Percentiles rank a stretch among this genome's conserved stretches.
Evolutionary conservation across 1,140 invertebrate species (phyloP).

Genomic region (Leucophenga varia): DNA sequence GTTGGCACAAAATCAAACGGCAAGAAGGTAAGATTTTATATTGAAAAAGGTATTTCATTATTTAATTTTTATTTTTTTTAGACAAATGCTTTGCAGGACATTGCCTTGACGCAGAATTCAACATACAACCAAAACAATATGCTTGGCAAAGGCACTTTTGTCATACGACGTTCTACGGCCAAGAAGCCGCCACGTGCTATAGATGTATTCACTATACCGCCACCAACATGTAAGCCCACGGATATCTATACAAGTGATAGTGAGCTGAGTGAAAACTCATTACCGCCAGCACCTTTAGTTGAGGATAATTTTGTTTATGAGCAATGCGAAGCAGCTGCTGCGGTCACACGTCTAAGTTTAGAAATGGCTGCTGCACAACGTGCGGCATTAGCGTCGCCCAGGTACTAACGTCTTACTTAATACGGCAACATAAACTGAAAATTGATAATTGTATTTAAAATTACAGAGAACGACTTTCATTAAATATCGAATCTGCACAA

Average conservation of each 20-base stretch:
- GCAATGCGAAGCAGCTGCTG: slow-evolving; percentile 29
- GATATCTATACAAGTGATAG: slow-evolving; percentile 42
- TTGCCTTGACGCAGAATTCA: no score
- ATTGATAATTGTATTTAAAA: no score
- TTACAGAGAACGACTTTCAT: slow-evolving; percentile 21
- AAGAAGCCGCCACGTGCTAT: slow-evolving; percentile 39
- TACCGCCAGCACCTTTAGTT: slow-evolving; percentile 20
- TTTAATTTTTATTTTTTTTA: neutral
- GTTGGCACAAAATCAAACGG: slow-evolving; percentile 1
- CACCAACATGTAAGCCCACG: slow-evolving; percentile 29
- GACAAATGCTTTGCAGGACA: slow-evolving; percentile 18
- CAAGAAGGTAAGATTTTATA: slow-evolving; percentile 32
- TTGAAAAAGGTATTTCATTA: neutral
- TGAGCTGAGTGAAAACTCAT: slow-evolving; percentile 30
- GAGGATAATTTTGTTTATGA: slow-evolving; percentile 39
- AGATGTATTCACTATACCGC: slow-evolving; percentile 37
- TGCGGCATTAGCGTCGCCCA: slow-evolving; percentile 16
- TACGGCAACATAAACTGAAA: slow-evolving; percentile 6
- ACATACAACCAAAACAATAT: slow-evolving; percentile 39
- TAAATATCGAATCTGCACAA: slow-evolving; percentile 37
- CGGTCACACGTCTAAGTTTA: slow-evolving; percentile 30
- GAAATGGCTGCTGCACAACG: slow-evolving; percentile 37
- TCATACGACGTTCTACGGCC: slow-evolving; percentile 41
- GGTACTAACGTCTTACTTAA: slow-evolving; percentile 8
- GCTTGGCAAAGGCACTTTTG: slow-evolving; percentile 49